Conservation (phyloP, 1,140 invertebrate species). For the Drosophila trapezifrons region DNA sequence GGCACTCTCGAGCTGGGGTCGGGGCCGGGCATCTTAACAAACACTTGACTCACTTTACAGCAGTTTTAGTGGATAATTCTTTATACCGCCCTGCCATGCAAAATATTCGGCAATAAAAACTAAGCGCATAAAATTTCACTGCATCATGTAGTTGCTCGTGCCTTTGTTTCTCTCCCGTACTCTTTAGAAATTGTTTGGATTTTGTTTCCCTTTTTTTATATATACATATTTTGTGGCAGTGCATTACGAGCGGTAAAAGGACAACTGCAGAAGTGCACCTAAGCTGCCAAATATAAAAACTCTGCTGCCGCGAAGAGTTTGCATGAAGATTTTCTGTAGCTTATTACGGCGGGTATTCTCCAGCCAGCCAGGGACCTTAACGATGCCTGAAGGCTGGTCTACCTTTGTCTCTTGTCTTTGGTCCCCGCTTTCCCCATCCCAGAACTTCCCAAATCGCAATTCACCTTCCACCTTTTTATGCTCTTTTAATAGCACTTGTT, state of each 20-base stretch:
- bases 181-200: slow-evolving; percentile 26
- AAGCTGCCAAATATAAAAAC: slow-evolving; percentile 64
- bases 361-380: slow-evolving; percentile 54
- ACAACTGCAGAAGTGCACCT: slow-evolving; percentile 75
- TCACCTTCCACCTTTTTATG: slow-evolving; percentile 74
- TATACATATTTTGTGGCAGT: slow-evolving; percentile 35
- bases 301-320: slow-evolving; percentile 36
- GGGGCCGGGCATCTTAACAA: slow-evolving; percentile 31
- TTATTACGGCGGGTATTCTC: slow-evolving; percentile 49
- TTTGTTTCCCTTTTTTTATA: slow-evolving; percentile 17
- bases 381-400: slow-evolving; percentile 42
- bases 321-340: slow-evolving; percentile 49
- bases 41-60: slow-evolving; percentile 48
- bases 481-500: slow-evolving; percentile 81
- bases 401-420: slow-evolving; percentile 19
- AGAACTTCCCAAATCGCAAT: slow-evolving; percentile 33
- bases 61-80: slow-evolving; percentile 61
- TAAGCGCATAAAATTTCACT: slow-evolving; percentile 72
- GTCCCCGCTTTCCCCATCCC: neutral
- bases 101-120: slow-evolving; percentile 62
- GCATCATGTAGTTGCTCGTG: slow-evolving; percentile 45
- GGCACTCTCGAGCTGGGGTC: slow-evolving; percentile 6
- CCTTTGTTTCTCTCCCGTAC: slow-evolving; percentile 23
- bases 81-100: slow-evolving; percentile 48
- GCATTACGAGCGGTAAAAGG: slow-evolving; percentile 64